These are phyloP conservation scores for Aurelia sp. DNA, from an alignment of 30 jellyfish, hydroid and myxozoan genomes.

Conservation along the genomic window DNA sequence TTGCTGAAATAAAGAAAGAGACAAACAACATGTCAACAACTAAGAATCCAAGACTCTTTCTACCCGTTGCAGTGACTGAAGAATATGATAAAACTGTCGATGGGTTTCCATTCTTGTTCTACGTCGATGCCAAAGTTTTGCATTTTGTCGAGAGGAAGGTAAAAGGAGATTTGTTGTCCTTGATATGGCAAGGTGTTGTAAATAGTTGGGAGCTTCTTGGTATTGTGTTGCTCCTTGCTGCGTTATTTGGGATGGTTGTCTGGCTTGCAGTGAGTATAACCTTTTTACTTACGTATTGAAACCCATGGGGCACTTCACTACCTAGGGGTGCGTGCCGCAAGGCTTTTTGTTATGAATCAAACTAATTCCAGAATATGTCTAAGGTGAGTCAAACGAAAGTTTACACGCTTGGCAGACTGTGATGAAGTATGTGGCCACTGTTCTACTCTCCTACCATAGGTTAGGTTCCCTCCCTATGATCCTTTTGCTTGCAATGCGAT, in stretches of 20 bases:
- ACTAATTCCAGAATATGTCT: too few species aligned
- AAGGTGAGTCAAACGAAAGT: too few species aligned
- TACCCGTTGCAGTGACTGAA: conserved; percentile 47
- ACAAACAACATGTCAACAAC: not conserved
- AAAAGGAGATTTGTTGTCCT: conserved; percentile 22
- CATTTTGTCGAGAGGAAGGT: conserved; percentile 27
- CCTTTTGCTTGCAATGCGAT: too few species aligned
- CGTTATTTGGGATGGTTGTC: conserved; percentile 27
- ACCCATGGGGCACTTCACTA: too few species aligned
- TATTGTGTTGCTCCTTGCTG: conserved; percentile 27
- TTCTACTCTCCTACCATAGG: too few species aligned
- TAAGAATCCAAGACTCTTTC: conserved; percentile 11
- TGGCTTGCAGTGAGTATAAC: conserved; percentile 31
- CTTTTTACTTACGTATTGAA: too few species aligned
- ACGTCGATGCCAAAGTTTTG: conserved; percentile 11
- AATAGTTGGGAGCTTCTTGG: conserved; percentile 35
- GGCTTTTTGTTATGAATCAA: too few species aligned
- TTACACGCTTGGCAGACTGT: too few species aligned
- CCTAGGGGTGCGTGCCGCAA: too few species aligned
- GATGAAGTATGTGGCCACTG: too few species aligned
- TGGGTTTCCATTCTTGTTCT: conserved; percentile 49
- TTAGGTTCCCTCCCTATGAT: too few species aligned
- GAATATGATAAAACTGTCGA: conserved; percentile 1
- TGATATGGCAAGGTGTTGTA: conserved; percentile 30
- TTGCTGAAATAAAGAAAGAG: too few species aligned